These are phyloP conservation scores for Heteractis magnifica DNA, from an alignment of 92 coral and sea anemone species.

Conservation along the genomic window DNA sequence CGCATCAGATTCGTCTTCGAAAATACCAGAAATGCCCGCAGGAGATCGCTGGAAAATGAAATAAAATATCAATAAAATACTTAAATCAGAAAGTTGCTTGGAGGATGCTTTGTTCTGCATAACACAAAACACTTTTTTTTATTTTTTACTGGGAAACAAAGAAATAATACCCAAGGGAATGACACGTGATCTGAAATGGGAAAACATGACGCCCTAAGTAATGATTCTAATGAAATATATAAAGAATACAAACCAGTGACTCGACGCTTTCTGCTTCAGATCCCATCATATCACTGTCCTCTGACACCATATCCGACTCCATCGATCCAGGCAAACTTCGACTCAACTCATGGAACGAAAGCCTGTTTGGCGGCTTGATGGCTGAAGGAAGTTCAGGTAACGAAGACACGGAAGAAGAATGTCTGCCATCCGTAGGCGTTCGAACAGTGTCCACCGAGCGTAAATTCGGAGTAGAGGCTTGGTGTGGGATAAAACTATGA, in stretches of 20 bases:
- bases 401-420: conserved; percentile 42
- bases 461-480: conserved; percentile 51
- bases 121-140: too few species aligned
- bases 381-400: conserved; percentile 51
- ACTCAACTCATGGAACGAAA: conserved; percentile 16
- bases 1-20: conserved; percentile 1
- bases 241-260: conserved; percentile 21
- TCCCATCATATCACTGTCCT: conserved; percentile 35
- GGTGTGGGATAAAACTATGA: conserved; percentile 36
- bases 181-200: too few species aligned
- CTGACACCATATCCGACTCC: conserved; percentile 15
- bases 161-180: too few species aligned
- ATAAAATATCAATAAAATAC: neutral
- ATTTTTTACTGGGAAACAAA: too few species aligned
- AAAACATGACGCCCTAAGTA: too few species aligned
- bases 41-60: neutral
- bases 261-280: conserved; percentile 46
- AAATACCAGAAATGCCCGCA: neutral
- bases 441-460: conserved; percentile 10
- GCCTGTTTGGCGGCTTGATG: conserved; percentile 12
- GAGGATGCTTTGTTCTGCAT: neutral
- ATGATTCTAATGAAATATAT: too few species aligned
- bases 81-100: neutral
- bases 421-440: conserved; percentile 20
- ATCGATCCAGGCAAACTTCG: conserved; percentile 18